phyloP scores from a whole-genome alignment of 2,888 invertebrate species.

The Nymphalis urticae region DNA sequence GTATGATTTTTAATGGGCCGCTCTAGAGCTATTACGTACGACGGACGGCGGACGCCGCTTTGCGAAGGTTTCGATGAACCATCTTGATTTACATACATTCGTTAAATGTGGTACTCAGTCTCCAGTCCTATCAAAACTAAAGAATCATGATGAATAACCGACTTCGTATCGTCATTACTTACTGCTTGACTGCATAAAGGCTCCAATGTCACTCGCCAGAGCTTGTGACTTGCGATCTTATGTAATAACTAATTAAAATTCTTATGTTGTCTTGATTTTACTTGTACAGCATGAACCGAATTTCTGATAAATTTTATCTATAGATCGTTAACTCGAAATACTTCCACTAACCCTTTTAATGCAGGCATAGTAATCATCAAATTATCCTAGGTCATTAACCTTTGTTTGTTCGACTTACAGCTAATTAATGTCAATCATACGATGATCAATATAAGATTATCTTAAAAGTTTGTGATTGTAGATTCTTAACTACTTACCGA shows the following conservation, averaged over 20 bases:
- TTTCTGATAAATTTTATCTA: constrained; percentile 18
- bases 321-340: constrained; percentile 16
- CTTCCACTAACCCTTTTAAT: constrained; percentile 13
- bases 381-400: constrained; percentile 26
- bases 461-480: background rate
- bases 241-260: constrained; percentile 46
- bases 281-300: constrained; percentile 38
- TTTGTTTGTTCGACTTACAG: constrained; percentile 3
- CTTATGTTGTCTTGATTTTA: constrained; percentile 44
- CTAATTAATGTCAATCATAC: background rate
- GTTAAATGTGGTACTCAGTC: constrained; percentile 46
- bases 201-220: constrained; percentile 28
- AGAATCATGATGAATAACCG: constrained; percentile 18
- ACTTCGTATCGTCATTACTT: background rate
- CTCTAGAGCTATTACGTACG: constrained; percentile 49
- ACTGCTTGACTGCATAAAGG: background rate
- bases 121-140: constrained; percentile 25
- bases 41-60: constrained; percentile 37
- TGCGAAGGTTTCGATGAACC: constrained; percentile 38
- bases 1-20: constrained; percentile 66
- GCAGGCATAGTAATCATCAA: constrained; percentile 16
- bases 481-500: background rate
- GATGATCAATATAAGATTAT: background rate
- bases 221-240: constrained; percentile 37
- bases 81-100: constrained; percentile 39